These are phyloP conservation scores for Panthera uncia DNA, from an alignment of 2,113 vertebrate genomes.

Conservation along the genomic window DNA sequence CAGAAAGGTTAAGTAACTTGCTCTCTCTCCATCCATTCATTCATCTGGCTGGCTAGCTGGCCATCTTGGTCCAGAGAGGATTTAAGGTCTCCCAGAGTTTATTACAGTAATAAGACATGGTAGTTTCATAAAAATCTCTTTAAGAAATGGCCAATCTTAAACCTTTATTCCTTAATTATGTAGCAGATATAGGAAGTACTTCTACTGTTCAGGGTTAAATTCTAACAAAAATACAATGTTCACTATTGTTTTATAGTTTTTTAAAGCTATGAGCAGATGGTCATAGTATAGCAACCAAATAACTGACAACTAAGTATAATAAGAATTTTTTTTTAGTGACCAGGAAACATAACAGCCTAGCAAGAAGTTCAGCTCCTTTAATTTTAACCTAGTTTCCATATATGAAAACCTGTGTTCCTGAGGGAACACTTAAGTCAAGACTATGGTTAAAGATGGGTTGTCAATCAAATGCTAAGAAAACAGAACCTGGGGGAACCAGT, in stretches of 20 bases:
- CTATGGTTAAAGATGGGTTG: not conserved
- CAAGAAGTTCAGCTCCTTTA: not conserved
- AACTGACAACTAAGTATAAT: not conserved
- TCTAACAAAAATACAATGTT: not conserved
- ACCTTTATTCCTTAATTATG: conserved; percentile 22
- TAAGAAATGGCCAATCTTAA: conserved; percentile 34
- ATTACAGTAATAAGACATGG: not conserved
- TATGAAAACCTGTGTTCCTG: not conserved
- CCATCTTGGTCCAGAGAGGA: not conserved
- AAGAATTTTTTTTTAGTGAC: conserved; percentile 29
- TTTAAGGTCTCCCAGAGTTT: not conserved
- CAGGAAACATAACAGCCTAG: not conserved
- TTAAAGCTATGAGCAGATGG: not conserved
- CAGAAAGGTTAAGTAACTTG: not conserved
- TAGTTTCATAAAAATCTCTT: not conserved
- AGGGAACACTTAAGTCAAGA: not conserved
- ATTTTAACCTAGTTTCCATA: conserved; percentile 1
- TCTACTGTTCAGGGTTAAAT: not conserved
- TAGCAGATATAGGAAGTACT: not conserved
- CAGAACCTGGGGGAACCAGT: not conserved
- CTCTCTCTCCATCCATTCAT: not conserved
- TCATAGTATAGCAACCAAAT: not conserved
- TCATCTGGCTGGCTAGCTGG: not conserved
- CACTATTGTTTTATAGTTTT: not conserved
- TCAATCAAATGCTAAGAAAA: conserved; percentile 44